phyloP scores from a whole-genome alignment of 2,888 invertebrate species.

The Oxycera nigricornis region DNA sequence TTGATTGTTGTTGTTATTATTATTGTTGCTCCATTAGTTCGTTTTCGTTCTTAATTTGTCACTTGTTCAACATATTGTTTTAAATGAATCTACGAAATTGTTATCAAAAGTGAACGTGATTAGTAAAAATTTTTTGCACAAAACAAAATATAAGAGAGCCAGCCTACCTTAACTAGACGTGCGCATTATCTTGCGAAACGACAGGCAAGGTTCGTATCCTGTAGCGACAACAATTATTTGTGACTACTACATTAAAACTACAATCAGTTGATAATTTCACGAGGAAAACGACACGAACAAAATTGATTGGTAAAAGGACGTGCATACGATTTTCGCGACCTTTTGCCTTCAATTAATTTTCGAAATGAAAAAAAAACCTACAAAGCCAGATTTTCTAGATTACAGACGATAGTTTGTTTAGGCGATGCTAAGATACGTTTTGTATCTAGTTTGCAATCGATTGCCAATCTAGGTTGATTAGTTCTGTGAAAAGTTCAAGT shows the following conservation, averaged over 20 bases:
- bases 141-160: too few relatives aligned
- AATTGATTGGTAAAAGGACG: too few relatives aligned
- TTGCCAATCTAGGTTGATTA: too few relatives aligned
- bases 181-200: not conserved
- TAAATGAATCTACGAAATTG: not conserved
- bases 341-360: not conserved
- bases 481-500: too few relatives aligned
- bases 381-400: too few relatives aligned
- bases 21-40: not conserved
- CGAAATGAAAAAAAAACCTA: not conserved
- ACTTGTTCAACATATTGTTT: not conserved
- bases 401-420: too few relatives aligned
- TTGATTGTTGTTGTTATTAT: conserved; percentile 1
- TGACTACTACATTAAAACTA: too few relatives aligned
- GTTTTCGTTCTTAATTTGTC: conserved; percentile 2
- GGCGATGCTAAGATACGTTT: too few relatives aligned
- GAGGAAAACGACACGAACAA: too few relatives aligned
- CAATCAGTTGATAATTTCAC: too few relatives aligned
- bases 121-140: not conserved
- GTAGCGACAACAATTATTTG: not conserved
- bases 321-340: too few relatives aligned
- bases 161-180: not conserved
- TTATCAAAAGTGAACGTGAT: not conserved
- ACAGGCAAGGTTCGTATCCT: not conserved
- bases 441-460: too few relatives aligned